Evolutionary conservation across 2,888 invertebrate genomes (phyloP).

Genomic region (Calephelis perditalis): DNA sequence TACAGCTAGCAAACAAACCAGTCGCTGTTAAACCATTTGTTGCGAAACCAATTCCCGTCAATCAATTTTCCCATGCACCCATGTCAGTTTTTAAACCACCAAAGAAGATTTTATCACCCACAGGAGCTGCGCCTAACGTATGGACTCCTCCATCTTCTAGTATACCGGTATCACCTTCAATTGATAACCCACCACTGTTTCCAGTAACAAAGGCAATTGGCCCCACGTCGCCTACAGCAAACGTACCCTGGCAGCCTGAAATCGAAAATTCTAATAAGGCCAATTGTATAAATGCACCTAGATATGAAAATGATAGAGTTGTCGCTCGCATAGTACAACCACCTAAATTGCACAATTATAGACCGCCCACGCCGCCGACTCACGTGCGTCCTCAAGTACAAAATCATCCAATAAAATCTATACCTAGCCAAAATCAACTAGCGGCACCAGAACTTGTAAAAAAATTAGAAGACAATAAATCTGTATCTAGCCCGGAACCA

Average conservation of each 20-base stretch:
- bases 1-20: constrained; percentile 47
- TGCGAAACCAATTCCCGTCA: constrained; percentile 80
- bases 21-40: constrained; percentile 61
- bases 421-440: constrained; percentile 59
- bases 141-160: constrained; percentile 66
- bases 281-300: constrained; percentile 70
- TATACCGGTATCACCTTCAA: constrained; percentile 45
- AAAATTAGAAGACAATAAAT: constrained; percentile 35
- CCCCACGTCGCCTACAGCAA: constrained; percentile 38
- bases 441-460: constrained; percentile 66
- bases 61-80: constrained; percentile 87
- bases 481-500: constrained; percentile 28
- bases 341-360: constrained; percentile 36
- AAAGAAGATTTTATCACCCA: constrained; percentile 60
- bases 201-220: constrained; percentile 37
- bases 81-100: constrained; percentile 86
- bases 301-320: constrained; percentile 66
- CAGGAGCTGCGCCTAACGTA: constrained; percentile 48
- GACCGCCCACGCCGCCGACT: constrained; percentile 42
- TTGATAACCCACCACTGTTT: constrained; percentile 39
- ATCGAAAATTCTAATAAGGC: constrained; percentile 64
- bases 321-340: constrained; percentile 26
- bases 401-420: constrained; percentile 51
- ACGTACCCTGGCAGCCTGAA: constrained; percentile 62
- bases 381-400: constrained; percentile 40